A percentile compares a stretch with the other conserved stretches of the same genome.
Conservation (phyloP, 2,113 vertebrate species). For the Polypterus bichir region DNA sequence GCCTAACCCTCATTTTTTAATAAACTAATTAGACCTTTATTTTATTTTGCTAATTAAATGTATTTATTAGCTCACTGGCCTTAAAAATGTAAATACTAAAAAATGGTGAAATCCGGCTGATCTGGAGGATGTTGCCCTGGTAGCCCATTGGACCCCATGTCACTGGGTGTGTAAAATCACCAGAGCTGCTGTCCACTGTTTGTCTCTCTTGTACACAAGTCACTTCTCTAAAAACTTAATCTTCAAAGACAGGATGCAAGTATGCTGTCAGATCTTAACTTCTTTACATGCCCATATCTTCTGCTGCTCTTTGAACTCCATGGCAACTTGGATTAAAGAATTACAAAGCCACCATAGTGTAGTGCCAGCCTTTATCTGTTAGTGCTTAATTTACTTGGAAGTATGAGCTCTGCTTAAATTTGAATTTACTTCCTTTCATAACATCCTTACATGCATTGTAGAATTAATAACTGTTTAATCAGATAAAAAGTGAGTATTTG, state of each 20-base stretch:
- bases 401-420: no score
- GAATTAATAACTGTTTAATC: no score
- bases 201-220: constrained; percentile 12
- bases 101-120: no score
- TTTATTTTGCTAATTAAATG: no score
- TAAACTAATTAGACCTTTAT: no score
- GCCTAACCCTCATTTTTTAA: no score
- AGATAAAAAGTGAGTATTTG: no score
- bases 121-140: not conserved
- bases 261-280: constrained; percentile 10
- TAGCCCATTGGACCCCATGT: constrained; percentile 2
- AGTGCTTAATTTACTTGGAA: not conserved
- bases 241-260: constrained; percentile 13
- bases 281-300: constrained; percentile 9
- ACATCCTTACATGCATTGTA: no score
- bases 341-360: not conserved
- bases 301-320: accelerated
- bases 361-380: not conserved
- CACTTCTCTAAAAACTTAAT: constrained; percentile 3
- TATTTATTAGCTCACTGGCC: no score
- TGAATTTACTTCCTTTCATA: no score
- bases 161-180: not conserved
- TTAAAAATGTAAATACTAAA: no score
- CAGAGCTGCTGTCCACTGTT: constrained; percentile 6
- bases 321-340: constrained; percentile 6